A percentile compares a stretch with the other conserved stretches of the same genome.
Evolutionary conservation across 2,113 vertebrate genomes (phyloP).

Genomic region (Odontophorus gujanensis): DNA sequence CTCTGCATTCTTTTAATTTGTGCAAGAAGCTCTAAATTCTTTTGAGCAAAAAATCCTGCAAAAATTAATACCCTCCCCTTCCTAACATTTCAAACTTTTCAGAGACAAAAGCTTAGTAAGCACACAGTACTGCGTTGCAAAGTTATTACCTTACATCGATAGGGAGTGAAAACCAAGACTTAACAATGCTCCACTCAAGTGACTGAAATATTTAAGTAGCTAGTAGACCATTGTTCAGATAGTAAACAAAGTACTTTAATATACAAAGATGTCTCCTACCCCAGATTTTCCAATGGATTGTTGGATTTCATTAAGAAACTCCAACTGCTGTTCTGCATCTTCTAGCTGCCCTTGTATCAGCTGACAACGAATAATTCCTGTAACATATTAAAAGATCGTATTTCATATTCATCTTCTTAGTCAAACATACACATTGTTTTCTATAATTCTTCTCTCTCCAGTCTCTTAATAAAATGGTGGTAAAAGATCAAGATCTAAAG

Average conservation of each 20-base stretch:
- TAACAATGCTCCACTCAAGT: not conserved
- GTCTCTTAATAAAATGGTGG: not conserved
- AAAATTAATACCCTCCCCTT: not conserved
- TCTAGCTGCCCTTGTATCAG: slow-evolving; percentile 89
- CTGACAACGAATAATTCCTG: slow-evolving; percentile 93
- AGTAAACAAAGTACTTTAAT: not conserved
- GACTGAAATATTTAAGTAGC: not conserved
- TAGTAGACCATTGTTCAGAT: not conserved
- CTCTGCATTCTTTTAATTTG: not conserved
- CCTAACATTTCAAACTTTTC: not conserved
- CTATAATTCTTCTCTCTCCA: not conserved
- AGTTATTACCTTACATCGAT: not conserved
- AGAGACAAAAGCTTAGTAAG: not conserved
- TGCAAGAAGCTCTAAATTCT: not conserved
- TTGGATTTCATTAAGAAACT: slow-evolving; percentile 93
- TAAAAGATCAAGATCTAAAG: not conserved
- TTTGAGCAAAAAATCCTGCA: not conserved
- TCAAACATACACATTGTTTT: not conserved
- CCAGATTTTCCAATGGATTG: slow-evolving; percentile 93
- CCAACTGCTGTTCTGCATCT: slow-evolving; percentile 94
- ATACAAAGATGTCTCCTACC: slow-evolving; percentile 74
- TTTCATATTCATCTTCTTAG: not conserved
- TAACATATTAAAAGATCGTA: slow-evolving; percentile 25
- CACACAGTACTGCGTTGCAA: not conserved
- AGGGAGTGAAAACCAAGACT: not conserved